A percentile compares a stretch with the other conserved stretches of the same genome.
Evolutionary conservation across 64 coral and sea anemone genomes (phyloP).

Genomic region (Montipora foliosa): DNA sequence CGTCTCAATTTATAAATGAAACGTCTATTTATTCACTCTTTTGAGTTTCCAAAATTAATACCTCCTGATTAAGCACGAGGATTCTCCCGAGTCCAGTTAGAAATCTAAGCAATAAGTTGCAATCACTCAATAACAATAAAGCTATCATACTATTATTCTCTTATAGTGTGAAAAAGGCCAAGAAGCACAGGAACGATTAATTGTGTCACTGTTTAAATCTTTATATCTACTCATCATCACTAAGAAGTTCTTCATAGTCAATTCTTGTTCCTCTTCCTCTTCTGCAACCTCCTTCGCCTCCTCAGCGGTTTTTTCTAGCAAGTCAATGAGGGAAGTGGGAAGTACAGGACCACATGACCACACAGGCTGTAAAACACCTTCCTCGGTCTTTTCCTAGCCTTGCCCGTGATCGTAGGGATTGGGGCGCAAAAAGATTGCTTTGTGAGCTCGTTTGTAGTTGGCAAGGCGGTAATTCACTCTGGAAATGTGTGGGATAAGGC

Average conservation of each 20-base stretch:
- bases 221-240: slow-evolving; percentile 22
- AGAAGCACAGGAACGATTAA: not conserved
- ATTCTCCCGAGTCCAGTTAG: too few species aligned
- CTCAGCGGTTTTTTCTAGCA: not conserved
- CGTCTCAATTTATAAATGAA: too few species aligned
- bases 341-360: slow-evolving; percentile 51
- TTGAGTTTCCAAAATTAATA: too few species aligned
- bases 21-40: too few species aligned
- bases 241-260: slow-evolving; percentile 32
- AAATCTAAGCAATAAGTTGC: too few species aligned
- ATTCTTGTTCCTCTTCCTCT: slow-evolving; percentile 15
- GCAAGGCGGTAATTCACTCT: slow-evolving; percentile 70
- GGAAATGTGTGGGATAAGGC: slow-evolving; percentile 51
- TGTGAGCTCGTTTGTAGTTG: slow-evolving; percentile 19
- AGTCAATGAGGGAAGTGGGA: slow-evolving; percentile 47
- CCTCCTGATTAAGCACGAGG: too few species aligned
- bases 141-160: not conserved
- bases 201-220: not conserved
- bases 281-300: slow-evolving; percentile 15
- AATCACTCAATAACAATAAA: too few species aligned
- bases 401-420: slow-evolving; percentile 45
- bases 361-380: slow-evolving; percentile 34
- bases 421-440: slow-evolving; percentile 45
- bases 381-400: slow-evolving; percentile 41
- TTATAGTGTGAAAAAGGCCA: not conserved